These are phyloP conservation scores for Gymnopithys bicolor DNA, from an alignment of 2,797 vertebrate species.

Conservation along the genomic window DNA sequence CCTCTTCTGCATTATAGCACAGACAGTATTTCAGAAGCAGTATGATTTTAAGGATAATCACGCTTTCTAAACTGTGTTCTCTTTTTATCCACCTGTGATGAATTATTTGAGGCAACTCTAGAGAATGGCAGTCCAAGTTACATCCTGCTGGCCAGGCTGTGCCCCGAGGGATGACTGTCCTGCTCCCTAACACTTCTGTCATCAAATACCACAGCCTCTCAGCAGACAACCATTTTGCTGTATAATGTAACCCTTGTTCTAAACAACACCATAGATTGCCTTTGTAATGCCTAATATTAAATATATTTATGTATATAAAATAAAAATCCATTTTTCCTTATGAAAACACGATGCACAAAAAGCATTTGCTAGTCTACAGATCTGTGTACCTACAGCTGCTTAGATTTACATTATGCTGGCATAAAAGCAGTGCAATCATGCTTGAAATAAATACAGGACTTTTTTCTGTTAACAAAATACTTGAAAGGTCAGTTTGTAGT, in stretches of 20 bases:
- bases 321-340: neutral
- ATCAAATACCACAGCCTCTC: neutral
- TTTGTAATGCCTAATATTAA: neutral
- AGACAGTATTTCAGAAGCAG: neutral
- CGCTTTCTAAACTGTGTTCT: neutral
- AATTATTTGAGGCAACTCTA: neutral
- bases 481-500: constrained; percentile 12
- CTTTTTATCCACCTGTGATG: neutral
- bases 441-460: neutral
- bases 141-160: neutral
- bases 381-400: neutral
- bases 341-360: neutral
- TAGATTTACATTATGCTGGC: neutral
- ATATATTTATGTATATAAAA: neutral
- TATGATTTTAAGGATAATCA: neutral
- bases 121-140: neutral
- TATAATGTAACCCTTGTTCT: neutral
- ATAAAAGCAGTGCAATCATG: neutral
- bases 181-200: neutral
- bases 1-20: neutral
- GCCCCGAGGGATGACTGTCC: neutral
- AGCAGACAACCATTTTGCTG: neutral
- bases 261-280: neutral
- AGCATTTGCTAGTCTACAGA: neutral
- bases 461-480: neutral